Evolutionary conservation across 2,113 vertebrate genomes (phyloP), one percentile per base, ranked within the genome.

Genomic region (Paracanthobrama guichenoti): DNA sequence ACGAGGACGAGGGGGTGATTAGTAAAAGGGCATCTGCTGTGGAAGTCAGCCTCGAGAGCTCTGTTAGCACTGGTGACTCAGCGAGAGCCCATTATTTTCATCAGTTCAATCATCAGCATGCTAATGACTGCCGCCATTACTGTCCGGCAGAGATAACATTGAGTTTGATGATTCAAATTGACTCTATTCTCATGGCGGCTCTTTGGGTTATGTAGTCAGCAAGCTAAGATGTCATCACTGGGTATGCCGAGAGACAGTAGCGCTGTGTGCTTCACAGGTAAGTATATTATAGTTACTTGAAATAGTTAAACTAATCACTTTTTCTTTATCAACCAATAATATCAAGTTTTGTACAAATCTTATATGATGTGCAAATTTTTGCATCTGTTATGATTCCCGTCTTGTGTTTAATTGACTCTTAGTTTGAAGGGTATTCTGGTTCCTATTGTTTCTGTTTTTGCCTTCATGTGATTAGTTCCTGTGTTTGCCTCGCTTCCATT

Each of bases 31-130:
- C 88, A 89, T 85, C 77, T 83, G 81, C 88, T 77, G 77, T 77
- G 75, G 42, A 85, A 83, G 81, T 55, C 69, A 26, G 28, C 55
- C 60, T 83, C 79, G 59, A 80, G 76, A 82, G 77, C 75, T 64
- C 76, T 28, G 76, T 84, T 74, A 85, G 86, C 39, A 64, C 64
- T 64, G 60, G 73, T 84, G 84, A 87, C 84, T 81, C 83, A 83
- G 84, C 77, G 84, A 85, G 81, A 87, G 86, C 48, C 88, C 84
- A 87, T 85, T 87, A 87, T 84, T 60, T 86, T 87, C 81, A 87
- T 84, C 84, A 79, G 81, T 79, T 85, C 84, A 85, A 82, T 86
- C 72, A 77, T 69, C 84, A 84, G 84, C 64, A 77, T 88, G 77
- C 78, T 88, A 88, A 86, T 86, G 81, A 81, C 60, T 62, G 42